phyloP scores from a whole-genome alignment of 2,113 vertebrate species.

The Barbus barbus region DNA sequence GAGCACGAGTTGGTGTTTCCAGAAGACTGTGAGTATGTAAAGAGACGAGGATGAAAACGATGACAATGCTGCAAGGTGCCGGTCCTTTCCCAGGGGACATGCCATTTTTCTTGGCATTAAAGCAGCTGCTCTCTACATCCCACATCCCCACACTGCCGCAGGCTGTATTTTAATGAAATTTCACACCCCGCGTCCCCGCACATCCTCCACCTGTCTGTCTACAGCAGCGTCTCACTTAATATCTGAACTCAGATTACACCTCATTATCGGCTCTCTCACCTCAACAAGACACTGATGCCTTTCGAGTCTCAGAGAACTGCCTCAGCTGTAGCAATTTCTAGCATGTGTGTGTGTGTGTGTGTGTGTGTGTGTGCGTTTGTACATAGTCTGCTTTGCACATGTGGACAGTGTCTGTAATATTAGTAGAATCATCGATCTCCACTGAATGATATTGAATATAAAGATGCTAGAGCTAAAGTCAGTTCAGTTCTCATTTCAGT shows the following conservation, averaged over 20 bases:
- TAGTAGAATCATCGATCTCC: background rate
- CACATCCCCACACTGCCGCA: slow-evolving; percentile 8
- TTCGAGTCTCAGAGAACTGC: background rate
- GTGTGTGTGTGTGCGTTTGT: background rate
- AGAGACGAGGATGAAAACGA: background rate
- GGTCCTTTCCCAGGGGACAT: background rate
- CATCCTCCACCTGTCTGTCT: slow-evolving; percentile 37
- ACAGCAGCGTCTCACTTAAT: background rate
- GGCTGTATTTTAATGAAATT: slow-evolving; percentile 42
- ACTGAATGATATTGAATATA: background rate
- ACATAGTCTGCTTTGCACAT: background rate
- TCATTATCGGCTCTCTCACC: slow-evolving; percentile 25
- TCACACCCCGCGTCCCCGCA: background rate
- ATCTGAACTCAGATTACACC: slow-evolving; percentile 22
- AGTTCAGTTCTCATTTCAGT: background rate
- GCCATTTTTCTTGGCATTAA: background rate
- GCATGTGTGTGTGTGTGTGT: too few relatives aligned
- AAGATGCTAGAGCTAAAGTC: background rate
- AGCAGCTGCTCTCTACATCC: slow-evolving; percentile 6
- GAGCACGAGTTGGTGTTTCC: background rate
- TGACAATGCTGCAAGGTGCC: background rate
- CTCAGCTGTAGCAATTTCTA: background rate
- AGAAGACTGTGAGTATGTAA: background rate
- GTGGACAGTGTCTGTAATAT: background rate
- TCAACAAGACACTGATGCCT: slow-evolving; percentile 22